Conservation (phyloP, 35 echinoderm and acorn worm species). For the Apostichopus californicus region DNA sequence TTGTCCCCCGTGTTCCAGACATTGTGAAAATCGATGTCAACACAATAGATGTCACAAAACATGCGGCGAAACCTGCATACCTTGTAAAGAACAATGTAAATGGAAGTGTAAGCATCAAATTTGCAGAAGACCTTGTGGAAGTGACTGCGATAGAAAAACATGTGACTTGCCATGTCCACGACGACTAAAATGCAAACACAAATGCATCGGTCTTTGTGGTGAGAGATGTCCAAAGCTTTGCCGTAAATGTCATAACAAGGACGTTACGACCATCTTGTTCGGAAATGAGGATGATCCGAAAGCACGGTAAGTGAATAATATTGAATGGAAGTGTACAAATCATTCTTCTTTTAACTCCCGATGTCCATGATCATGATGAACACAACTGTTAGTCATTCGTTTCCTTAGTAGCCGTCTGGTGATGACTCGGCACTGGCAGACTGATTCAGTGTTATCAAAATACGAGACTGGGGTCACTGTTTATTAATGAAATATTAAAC, state of each 20-base stretch:
- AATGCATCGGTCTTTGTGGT: slow-evolving; percentile 77
- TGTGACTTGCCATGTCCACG: slow-evolving; percentile 59
- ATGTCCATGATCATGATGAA: background rate
- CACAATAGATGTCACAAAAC: slow-evolving; percentile 67
- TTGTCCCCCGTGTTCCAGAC: slow-evolving; percentile 21
- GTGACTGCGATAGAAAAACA: slow-evolving; percentile 49
- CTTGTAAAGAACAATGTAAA: slow-evolving; percentile 58
- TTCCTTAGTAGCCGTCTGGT: background rate
- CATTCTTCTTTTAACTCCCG: background rate
- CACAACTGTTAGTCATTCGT: background rate
- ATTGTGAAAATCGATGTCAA: background rate
- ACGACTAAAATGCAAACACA: slow-evolving; percentile 56
- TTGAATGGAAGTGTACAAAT: background rate
- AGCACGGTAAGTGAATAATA: slow-evolving; percentile 49
- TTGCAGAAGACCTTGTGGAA: slow-evolving; percentile 53
- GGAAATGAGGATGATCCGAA: slow-evolving; percentile 65
- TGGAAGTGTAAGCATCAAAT: slow-evolving; percentile 60
- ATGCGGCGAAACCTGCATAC: slow-evolving; percentile 71
- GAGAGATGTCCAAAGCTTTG: slow-evolving; percentile 79
- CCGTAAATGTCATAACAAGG: slow-evolving; percentile 58
- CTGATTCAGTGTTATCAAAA: too few species aligned
- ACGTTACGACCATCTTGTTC: slow-evolving; percentile 70
- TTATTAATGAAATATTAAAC: too few species aligned
- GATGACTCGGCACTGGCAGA: background rate
- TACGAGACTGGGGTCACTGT: too few species aligned